phyloP scores from a whole-genome alignment of 2,888 invertebrate species.

The Holacanthella duospinosa region DNA sequence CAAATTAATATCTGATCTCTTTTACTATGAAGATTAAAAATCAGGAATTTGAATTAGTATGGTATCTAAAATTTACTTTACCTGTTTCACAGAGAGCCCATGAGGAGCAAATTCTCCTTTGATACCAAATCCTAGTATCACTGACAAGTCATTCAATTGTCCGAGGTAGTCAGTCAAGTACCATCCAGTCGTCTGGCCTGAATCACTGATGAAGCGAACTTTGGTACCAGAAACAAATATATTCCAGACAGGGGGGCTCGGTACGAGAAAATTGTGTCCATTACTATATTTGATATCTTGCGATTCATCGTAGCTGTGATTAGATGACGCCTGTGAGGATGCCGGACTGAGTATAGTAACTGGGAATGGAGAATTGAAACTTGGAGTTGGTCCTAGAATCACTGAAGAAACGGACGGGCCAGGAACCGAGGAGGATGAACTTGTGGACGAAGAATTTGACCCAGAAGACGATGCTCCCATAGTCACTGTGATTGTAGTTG shows the following conservation, averaged over 20 bases:
- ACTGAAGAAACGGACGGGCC: not conserved
- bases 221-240: constrained; percentile 41
- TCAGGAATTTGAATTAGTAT: constrained; percentile 10
- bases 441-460: not conserved
- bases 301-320: constrained; percentile 40
- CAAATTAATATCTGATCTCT: no score
- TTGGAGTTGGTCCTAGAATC: constrained; percentile 14
- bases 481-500: not conserved
- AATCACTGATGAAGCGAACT: constrained; percentile 29
- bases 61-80: constrained; percentile 18
- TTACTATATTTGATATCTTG: constrained; percentile 14
- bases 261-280: constrained; percentile 39
- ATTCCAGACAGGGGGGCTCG: constrained; percentile 41
- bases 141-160: constrained; percentile 16
- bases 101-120: constrained; percentile 39
- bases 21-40: constrained; percentile 4
- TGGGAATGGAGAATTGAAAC: constrained; percentile 31
- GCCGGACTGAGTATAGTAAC: constrained; percentile 39
- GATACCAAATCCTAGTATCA: constrained; percentile 19
- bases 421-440: not conserved
- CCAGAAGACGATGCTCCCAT: not conserved
- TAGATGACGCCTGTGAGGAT: constrained; percentile 39
- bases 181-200: constrained; percentile 35
- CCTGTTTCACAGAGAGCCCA: constrained; percentile 38
- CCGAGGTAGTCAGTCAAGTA: constrained; percentile 26